Evolutionary conservation across 2,888 invertebrate species (phyloP).

Genomic region (Neocrepidodera transversa): DNA sequence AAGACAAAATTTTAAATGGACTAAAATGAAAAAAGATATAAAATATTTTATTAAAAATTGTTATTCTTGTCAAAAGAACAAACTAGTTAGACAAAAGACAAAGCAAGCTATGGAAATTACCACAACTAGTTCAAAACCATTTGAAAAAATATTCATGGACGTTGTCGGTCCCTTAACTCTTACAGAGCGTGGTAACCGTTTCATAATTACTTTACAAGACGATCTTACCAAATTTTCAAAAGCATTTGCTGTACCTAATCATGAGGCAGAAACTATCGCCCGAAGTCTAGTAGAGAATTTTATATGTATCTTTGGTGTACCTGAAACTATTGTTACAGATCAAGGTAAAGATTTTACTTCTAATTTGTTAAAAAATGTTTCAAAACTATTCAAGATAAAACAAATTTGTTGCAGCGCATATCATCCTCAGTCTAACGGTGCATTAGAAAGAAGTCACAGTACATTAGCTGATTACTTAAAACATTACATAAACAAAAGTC

Average conservation of each 20-base stretch:
- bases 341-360: constrained; percentile 46
- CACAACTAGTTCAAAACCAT: constrained; percentile 29
- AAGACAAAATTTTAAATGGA: constrained; percentile 42
- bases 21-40: constrained; percentile 38
- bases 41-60: constrained; percentile 41
- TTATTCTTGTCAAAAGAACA: constrained; percentile 37
- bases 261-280: constrained; percentile 42
- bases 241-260: constrained; percentile 45
- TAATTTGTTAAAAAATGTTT: constrained; percentile 8
- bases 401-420: constrained; percentile 35
- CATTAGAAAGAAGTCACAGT: constrained; percentile 39
- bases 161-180: constrained; percentile 44
- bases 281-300: constrained; percentile 40
- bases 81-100: background rate
- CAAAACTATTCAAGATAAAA: constrained; percentile 15
- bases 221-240: constrained; percentile 44
- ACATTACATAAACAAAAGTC: constrained; percentile 43
- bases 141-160: constrained; percentile 43
- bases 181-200: constrained; percentile 40
- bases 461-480: constrained; percentile 34
- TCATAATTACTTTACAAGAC: constrained; percentile 45
- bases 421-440: constrained; percentile 38
- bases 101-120: constrained; percentile 4
- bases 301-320: constrained; percentile 46
- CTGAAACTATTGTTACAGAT: constrained; percentile 45